Conservation (phyloP, 2,797 vertebrate species). For the Hybognathus amarus region DNA sequence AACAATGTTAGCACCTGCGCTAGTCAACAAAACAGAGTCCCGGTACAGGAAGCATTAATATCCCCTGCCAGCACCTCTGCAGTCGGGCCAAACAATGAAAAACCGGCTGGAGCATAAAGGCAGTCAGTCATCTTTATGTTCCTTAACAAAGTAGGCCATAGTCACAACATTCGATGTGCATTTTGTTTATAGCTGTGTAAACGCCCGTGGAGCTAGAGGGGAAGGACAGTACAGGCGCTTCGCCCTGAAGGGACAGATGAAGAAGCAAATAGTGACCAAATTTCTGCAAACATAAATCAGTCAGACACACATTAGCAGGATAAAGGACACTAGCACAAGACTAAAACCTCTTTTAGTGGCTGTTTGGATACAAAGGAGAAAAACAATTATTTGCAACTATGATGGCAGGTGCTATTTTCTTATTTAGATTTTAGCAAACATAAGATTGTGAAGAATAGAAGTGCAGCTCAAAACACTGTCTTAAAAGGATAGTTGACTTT, state of each 20-base stretch:
- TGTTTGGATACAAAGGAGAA: not conserved
- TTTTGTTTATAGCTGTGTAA: slow-evolving; percentile 47
- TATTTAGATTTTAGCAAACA: not conserved
- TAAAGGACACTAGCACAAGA: slow-evolving; percentile 9
- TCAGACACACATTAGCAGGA: slow-evolving; percentile 7
- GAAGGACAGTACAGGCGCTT: slow-evolving; percentile 23
- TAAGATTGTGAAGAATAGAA: not conserved
- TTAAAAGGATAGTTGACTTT: too few species aligned
- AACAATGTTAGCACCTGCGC: slow-evolving; percentile 8
- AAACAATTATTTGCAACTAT: not conserved
- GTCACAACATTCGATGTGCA: slow-evolving; percentile 36
- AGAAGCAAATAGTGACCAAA: slow-evolving; percentile 32
- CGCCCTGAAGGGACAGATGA: slow-evolving; percentile 15
- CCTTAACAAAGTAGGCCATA: slow-evolving; percentile 46
- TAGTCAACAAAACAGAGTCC: slow-evolving; percentile 19
- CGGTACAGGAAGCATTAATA: slow-evolving; percentile 20
- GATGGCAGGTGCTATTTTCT: not conserved
- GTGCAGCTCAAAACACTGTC: not conserved
- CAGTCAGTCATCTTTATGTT: slow-evolving; percentile 42
- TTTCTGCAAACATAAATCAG: not conserved
- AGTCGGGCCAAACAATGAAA: slow-evolving; percentile 24
- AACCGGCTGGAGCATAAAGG: slow-evolving; percentile 23
- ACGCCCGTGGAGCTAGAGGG: slow-evolving; percentile 17
- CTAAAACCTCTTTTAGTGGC: not conserved
- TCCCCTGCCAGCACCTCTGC: not conserved